Evolutionary conservation across 2,113 vertebrate genomes (phyloP), one percentile per base, ranked within the genome.

Genomic region (Cyprinodon tularosa): DNA sequence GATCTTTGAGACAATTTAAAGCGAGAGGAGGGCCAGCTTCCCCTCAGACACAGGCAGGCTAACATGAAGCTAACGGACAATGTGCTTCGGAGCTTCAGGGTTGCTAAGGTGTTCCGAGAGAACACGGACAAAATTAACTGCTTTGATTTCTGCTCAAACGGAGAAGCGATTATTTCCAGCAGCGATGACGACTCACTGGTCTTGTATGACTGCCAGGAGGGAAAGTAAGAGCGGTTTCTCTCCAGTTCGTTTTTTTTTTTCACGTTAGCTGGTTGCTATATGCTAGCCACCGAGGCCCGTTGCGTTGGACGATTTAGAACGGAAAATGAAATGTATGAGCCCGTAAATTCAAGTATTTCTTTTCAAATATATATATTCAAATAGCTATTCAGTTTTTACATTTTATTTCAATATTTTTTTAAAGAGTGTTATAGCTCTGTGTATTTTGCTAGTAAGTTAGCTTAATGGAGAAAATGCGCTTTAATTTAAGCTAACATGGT

Each of bases 1-100:
- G 8, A 60, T 4, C 6, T 44, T 44, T 64, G 63, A 50, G 57
- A 3, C 1, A 38, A 1, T 77, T 66, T 45, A n/a, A 68, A 69
- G 47, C 40, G 37, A 38, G 66, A 13, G 40, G 76, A 85, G 82
- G 87, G 88, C 77, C 71, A 76, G 83, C 76, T 78, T 68, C 87
- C 85, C 77, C 83, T 85, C 76, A 75, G 13, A 81, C 12, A 71
- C 81, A 83, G 65, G 78, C 78, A 78, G 91, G 90, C 94, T 93
- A 97, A 92, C 94, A 99, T 99, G 98, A 99, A 99, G 96, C 96
- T 99, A 84, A 99, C 97, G 86, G 98, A 99, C 93, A 97, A 97
- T 95, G 97, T 98, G 95, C 94, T 99, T 91, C 96, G 98, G 94
- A 99, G 97, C 93, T 99, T 99, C 93, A 96, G 98, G 88, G 97